These are phyloP conservation scores for Lateolabrax maculatus DNA, from an alignment of 2,797 vertebrate genomes.

Conservation along the genomic window DNA sequence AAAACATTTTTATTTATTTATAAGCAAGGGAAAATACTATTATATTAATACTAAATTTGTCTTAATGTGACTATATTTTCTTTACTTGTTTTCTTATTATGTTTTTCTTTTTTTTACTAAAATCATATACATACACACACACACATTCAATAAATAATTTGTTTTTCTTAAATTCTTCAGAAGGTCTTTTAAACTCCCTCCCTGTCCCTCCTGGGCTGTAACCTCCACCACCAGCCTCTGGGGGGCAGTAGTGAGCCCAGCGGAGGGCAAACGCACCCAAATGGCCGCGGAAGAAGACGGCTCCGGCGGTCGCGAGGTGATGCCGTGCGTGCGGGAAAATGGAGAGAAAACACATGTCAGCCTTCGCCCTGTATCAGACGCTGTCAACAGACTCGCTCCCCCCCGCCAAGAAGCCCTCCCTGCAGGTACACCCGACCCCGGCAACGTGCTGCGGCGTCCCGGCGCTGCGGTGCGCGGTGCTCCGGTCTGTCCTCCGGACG, in stretches of 20 bases:
- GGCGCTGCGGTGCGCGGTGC: not conserved
- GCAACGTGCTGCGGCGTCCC: too few species aligned
- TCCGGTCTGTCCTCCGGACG: not conserved
- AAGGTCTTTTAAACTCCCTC: not conserved
- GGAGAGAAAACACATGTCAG: conserved; percentile 86
- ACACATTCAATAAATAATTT: too few species aligned
- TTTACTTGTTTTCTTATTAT: not conserved
- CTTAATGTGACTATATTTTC: not conserved
- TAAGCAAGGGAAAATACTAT: not conserved
- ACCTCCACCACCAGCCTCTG: accelerated
- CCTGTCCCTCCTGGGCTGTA: not conserved
- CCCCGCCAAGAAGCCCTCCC: conserved; percentile 37
- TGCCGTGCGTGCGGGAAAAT: conserved; percentile 60
- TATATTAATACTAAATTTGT: too few species aligned
- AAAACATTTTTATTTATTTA: not conserved
- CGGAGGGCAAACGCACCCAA: not conserved
- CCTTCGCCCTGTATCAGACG: conserved; percentile 80
- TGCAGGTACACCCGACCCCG: conserved; percentile 72
- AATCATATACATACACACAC: too few species aligned
- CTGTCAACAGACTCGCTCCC: conserved; percentile 36
- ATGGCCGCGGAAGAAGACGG: not conserved
- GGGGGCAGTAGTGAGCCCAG: conserved; percentile 50
- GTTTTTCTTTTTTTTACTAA: not conserved
- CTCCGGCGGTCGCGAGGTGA: conserved; percentile 36
- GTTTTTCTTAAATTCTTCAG: too few species aligned